phyloP scores from a whole-genome alignment of 2,113 vertebrate genomes.

The Fukomys damarensis region DNA sequence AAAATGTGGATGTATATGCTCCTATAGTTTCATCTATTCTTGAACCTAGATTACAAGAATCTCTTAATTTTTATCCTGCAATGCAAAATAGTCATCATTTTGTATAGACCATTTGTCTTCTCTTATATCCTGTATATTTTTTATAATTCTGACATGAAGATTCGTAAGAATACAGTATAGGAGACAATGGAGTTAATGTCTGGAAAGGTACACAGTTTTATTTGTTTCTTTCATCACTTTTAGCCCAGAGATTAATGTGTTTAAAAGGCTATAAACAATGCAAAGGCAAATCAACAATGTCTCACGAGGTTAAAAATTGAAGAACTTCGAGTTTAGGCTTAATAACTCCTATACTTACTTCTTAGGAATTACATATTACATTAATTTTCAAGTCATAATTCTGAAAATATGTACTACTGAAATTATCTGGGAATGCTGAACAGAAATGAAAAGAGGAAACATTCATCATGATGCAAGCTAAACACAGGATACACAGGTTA shows the following conservation, averaged over 20 bases:
- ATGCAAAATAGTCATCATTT: slow-evolving; percentile 4
- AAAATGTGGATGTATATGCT: background rate
- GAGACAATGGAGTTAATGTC: background rate
- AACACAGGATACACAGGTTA: background rate
- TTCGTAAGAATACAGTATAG: background rate
- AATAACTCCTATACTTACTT: background rate
- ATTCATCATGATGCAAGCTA: background rate
- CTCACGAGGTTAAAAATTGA: background rate
- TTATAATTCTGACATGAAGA: slow-evolving; percentile 10
- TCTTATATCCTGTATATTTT: background rate
- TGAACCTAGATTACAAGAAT: background rate
- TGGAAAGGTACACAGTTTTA: background rate
- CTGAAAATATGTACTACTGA: background rate
- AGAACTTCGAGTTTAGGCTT: background rate
- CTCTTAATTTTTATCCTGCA: background rate
- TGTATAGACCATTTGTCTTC: background rate
- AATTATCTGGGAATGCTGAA: background rate
- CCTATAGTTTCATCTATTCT: background rate
- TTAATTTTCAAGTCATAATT: slow-evolving; percentile 35
- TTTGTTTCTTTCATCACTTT: background rate
- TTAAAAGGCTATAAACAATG: background rate
- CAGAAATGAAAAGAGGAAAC: background rate
- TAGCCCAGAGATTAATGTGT: background rate
- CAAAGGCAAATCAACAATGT: background rate
- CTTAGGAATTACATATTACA: background rate